phyloP scores from a whole-genome alignment of 1,140 invertebrate genomes.

The Pectinophora gossypiella region DNA sequence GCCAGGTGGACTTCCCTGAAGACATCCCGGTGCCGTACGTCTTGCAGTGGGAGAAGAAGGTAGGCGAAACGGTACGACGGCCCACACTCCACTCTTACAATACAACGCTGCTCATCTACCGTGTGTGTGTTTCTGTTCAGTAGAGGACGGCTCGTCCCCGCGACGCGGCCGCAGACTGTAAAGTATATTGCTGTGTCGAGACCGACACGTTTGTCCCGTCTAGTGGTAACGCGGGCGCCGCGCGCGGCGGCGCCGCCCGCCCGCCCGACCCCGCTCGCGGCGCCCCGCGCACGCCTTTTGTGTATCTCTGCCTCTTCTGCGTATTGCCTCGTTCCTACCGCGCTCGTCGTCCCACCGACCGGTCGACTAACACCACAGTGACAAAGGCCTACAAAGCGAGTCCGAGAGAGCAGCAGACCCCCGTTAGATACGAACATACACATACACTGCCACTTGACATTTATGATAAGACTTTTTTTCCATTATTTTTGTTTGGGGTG shows the following conservation, averaged over 20 bases:
- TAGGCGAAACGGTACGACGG: slow-evolving; percentile 94
- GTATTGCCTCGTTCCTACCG: slow-evolving; percentile 53
- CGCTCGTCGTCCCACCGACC: slow-evolving; percentile 41
- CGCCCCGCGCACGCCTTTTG: slow-evolving; percentile 49
- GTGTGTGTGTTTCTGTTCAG: slow-evolving; percentile 72
- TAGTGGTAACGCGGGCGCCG: slow-evolving; percentile 55
- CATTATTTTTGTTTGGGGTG: slow-evolving; percentile 44
- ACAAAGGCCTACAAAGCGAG: slow-evolving; percentile 74
- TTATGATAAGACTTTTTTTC: slow-evolving; percentile 45
- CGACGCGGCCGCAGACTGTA: slow-evolving; percentile 64
- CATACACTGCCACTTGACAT: slow-evolving; percentile 66
- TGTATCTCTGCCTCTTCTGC: slow-evolving; percentile 60
- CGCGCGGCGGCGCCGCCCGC: slow-evolving; percentile 42
- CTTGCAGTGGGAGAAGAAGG: slow-evolving; percentile 98
- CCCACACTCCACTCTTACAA: slow-evolving; percentile 81
- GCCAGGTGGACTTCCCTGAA: slow-evolving; percentile 96
- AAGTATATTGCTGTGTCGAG: slow-evolving; percentile 60
- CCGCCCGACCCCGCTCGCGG: slow-evolving; percentile 46
- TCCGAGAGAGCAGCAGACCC: slow-evolving; percentile 76
- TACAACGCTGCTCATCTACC: slow-evolving; percentile 73
- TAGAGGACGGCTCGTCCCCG: slow-evolving; percentile 64
- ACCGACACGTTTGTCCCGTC: slow-evolving; percentile 52
- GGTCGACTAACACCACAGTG: slow-evolving; percentile 67
- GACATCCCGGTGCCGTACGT: slow-evolving; percentile 96
- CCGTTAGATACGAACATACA: slow-evolving; percentile 67